Evolutionary conservation across 2,113 vertebrate species (phyloP).

Genomic region (Neolamprologus hecqui): DNA sequence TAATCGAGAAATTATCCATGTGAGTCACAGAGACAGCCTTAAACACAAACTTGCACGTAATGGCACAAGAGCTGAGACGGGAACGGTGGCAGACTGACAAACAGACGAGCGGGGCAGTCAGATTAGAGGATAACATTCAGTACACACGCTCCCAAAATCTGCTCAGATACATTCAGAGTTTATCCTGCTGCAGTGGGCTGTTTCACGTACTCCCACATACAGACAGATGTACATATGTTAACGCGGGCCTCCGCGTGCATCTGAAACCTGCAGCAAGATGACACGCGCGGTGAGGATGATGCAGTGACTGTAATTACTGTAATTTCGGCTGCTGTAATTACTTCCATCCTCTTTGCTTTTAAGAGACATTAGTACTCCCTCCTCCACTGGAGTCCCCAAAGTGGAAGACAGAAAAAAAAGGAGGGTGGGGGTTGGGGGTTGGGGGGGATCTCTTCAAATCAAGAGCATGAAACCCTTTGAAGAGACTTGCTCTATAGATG

Average conservation of each 20-base stretch:
- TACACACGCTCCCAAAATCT: neutral
- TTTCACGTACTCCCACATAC: neutral
- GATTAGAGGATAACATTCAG: neutral
- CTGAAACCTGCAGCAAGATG: slow-evolving; percentile 21
- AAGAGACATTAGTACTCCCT: slow-evolving; percentile 29
- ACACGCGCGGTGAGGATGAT: slow-evolving; percentile 6
- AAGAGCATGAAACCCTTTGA: slow-evolving; percentile 15
- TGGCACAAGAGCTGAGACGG: neutral
- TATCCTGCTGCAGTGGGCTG: neutral
- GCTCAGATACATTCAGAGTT: neutral
- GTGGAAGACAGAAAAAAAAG: slow-evolving; percentile 25
- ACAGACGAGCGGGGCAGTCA: neutral
- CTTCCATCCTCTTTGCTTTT: slow-evolving; percentile 56
- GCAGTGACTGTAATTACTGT: slow-evolving; percentile 40
- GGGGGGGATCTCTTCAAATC: neutral
- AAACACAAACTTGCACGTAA: neutral
- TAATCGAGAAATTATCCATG: neutral
- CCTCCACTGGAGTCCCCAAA: slow-evolving; percentile 16
- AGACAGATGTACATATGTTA: neutral
- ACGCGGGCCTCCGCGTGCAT: neutral
- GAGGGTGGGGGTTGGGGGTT: neutral
- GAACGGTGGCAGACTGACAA: neutral
- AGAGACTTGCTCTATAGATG: neutral
- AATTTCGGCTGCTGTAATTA: slow-evolving; percentile 47
- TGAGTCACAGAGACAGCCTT: neutral